A percentile compares a stretch with the other conserved stretches of the same genome.
These are phyloP conservation scores for Cryptocephalus primarius DNA, from an alignment of 2,888 invertebrate genomes.

Conservation along the genomic window DNA sequence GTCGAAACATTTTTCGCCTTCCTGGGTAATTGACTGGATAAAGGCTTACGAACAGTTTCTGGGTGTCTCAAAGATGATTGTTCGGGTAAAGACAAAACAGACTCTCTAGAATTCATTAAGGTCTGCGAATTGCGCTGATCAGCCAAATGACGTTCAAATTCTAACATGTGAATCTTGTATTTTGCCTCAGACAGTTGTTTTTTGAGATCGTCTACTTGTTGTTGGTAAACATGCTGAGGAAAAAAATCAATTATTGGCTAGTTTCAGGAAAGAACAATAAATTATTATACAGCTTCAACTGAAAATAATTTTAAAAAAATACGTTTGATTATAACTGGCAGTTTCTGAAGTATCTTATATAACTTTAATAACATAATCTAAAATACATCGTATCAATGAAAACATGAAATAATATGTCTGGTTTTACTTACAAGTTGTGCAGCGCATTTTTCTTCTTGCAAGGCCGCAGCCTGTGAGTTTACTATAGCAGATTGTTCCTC, in stretches of 20 bases:
- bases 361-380: no score
- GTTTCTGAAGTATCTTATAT: no score
- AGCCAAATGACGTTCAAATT: slow-evolving; percentile 2
- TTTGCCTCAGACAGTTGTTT: slow-evolving; percentile 21
- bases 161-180: neutral
- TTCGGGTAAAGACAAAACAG: neutral
- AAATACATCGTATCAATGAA: no score
- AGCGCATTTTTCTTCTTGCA: neutral
- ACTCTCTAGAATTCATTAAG: neutral
- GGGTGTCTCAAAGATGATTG: no score
- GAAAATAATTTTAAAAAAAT: slow-evolving; percentile 11
- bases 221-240: slow-evolving; percentile 16
- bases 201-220: slow-evolving; percentile 18
- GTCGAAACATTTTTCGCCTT: slow-evolving; percentile 11
- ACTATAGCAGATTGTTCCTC: neutral
- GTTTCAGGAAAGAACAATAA: neutral
- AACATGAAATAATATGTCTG: no score
- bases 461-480: neutral
- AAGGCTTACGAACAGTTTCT: neutral
- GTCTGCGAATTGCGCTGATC: slow-evolving; percentile 2
- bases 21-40: slow-evolving; percentile 4
- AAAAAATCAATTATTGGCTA: neutral
- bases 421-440: slow-evolving; percentile 58
- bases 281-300: slow-evolving; percentile 52
- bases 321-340: neutral